Percentiles rank a stretch among this genome's conserved stretches.
Conservation (phyloP, 92 coral and sea anemone species). For the Phenganax subtilis region DNA sequence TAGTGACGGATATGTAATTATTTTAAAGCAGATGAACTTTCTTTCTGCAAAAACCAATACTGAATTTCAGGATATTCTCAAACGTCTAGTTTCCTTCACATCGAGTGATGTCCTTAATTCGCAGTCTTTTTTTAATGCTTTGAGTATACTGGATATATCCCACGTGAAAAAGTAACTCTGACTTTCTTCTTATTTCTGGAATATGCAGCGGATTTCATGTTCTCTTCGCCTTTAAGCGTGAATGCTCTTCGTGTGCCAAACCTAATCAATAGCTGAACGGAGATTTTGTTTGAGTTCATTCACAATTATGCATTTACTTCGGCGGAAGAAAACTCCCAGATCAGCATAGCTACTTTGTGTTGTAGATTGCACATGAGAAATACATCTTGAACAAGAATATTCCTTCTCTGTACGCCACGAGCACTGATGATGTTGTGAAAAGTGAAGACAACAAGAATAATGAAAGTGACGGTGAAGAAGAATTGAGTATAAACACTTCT, state of each 20-base stretch:
- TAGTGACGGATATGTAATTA: not conserved
- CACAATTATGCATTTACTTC: not conserved
- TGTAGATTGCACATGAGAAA: conserved; percentile 16
- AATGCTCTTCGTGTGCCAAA: too few relatives aligned
- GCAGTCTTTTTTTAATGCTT: too few relatives aligned
- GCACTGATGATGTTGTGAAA: conserved; percentile 14
- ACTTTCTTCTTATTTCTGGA: too few relatives aligned
- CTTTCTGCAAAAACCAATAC: not conserved
- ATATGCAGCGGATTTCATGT: too few relatives aligned
- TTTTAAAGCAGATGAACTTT: not conserved
- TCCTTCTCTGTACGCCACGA: conserved; percentile 23
- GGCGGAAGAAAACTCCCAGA: not conserved
- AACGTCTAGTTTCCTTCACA: too few relatives aligned
- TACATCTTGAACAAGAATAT: conserved; percentile 25
- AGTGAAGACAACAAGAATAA: conserved; percentile 8
- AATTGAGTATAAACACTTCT: too few relatives aligned
- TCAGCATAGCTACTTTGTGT: not conserved
- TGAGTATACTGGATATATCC: too few relatives aligned
- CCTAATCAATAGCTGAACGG: too few relatives aligned
- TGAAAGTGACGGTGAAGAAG: too few relatives aligned
- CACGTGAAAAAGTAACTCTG: too few relatives aligned
- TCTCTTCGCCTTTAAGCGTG: too few relatives aligned
- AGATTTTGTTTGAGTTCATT: not conserved
- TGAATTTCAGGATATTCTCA: not conserved
- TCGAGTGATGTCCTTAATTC: too few relatives aligned